phyloP scores from a whole-genome alignment of 2,888 invertebrate genomes.

The Phyllotreta cruciferae region DNA sequence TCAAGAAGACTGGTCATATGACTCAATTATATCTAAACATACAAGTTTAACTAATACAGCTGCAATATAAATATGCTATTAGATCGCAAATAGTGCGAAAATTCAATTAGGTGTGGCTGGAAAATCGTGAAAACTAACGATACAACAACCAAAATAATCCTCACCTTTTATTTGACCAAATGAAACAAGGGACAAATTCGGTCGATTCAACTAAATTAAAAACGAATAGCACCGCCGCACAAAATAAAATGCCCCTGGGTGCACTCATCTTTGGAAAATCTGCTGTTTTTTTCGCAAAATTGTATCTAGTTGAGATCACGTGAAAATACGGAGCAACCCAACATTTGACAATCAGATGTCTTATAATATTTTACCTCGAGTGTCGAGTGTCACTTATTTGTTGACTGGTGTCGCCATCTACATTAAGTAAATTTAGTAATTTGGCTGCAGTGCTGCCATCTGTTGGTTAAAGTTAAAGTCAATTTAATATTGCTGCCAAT shows the following conservation, averaged over 20 bases:
- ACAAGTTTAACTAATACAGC: neutral
- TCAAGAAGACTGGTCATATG: slow-evolving; percentile 40
- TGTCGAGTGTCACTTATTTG: neutral
- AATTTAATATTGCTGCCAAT: too few species aligned
- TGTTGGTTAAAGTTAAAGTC: too few species aligned
- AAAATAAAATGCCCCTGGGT: slow-evolving; percentile 27
- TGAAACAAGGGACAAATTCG: slow-evolving; percentile 58
- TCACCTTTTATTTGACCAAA: slow-evolving; percentile 57
- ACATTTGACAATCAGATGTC: slow-evolving; percentile 50
- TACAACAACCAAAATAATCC: slow-evolving; percentile 33
- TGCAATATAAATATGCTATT: neutral
- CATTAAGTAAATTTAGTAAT: too few species aligned
- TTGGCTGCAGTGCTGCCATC: too few species aligned
- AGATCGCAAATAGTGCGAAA: neutral
- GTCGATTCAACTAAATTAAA: slow-evolving; percentile 42
- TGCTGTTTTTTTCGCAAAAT: slow-evolving; percentile 4
- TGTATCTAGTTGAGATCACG: slow-evolving; percentile 45
- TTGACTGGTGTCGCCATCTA: too few species aligned
- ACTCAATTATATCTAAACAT: slow-evolving; percentile 21
- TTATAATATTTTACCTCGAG: neutral
- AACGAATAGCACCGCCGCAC: slow-evolving; percentile 31
- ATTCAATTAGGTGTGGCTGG: slow-evolving; percentile 42
- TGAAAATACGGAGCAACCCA: slow-evolving; percentile 46
- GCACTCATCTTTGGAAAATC: slow-evolving; percentile 38
- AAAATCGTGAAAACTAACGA: slow-evolving; percentile 17